A percentile compares a stretch with the other conserved stretches of the same genome.
Evolutionary conservation across 2,113 vertebrate species (phyloP).

Genomic region (Ophiodon elongatus): DNA sequence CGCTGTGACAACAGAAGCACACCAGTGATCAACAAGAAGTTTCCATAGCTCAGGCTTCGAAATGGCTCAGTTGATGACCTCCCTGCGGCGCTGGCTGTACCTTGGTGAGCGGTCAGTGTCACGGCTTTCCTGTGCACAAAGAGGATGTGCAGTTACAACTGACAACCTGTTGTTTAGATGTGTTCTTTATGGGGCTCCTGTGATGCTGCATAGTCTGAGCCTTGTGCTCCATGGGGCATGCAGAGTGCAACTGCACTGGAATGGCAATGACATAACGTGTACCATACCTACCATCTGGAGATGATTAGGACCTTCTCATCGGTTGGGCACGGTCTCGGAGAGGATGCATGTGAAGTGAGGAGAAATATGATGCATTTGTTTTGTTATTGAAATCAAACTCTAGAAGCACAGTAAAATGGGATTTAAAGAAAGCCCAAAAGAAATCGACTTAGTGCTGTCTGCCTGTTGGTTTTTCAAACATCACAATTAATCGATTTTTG

Average conservation of each 20-base stretch:
- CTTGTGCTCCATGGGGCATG: conserved; percentile 3
- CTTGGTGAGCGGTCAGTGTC: conserved; percentile 49
- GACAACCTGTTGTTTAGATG: conserved; percentile 41
- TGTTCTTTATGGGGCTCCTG: conserved; percentile 30
- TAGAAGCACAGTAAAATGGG: not conserved
- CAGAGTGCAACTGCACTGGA: conserved; percentile 11
- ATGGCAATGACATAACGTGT: conserved; percentile 24
- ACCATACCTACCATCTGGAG: not conserved
- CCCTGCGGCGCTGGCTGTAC: conserved; percentile 25
- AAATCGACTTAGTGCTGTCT: not conserved
- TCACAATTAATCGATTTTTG: not conserved
- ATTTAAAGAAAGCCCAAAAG: not conserved
- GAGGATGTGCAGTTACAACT: conserved; percentile 40
- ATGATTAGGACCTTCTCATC: conserved; percentile 29
- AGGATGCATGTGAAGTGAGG: not conserved
- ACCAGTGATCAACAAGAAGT: conserved; percentile 53
- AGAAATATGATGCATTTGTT: not conserved
- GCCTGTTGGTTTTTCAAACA: not conserved
- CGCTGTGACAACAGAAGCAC: conserved; percentile 45
- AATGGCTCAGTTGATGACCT: conserved; percentile 40
- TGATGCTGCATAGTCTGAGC: conserved; percentile 10
- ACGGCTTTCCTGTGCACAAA: conserved; percentile 48
- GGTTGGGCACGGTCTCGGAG: not conserved
- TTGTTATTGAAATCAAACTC: conserved; percentile 4
- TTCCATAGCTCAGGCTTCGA: conserved; percentile 25